Evolutionary conservation across 2,797 vertebrate genomes (phyloP), one percentile per base, ranked within the genome.

Genomic region (Tiaroga cobitis): DNA sequence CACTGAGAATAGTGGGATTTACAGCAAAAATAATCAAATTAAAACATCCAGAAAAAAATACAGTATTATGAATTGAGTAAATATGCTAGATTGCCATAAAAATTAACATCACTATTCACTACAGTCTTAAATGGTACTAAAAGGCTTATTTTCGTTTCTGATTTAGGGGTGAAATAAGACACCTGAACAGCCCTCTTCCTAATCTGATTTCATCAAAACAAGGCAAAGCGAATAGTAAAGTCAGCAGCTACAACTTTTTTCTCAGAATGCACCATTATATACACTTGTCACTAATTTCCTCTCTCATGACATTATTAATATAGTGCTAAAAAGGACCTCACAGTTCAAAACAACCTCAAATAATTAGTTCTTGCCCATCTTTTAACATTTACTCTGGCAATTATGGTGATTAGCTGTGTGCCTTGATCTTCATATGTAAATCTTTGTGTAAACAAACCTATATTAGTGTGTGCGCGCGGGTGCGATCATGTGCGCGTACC

Each of bases 381-480:
- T 86, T 88, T 88, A 86, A 86, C 79, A 86, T 85, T 86, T 81
- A 89, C 83, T 82, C 59, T 72, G 82, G 65, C 80, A 86, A 85
- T 89, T 88, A 89, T 87, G 88, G 81, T 88, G 75, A 85, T 88
- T 84, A 88, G 82, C 76, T 46, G 67, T 80, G 75, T 54, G 86
- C 85, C 88, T 89, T 89, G 88, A 88, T 89, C 85, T 89, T 82
- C 79, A 80, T 86, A 89, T 89, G 88, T 76, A 86, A 88, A 89
- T 89, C 41, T 61, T 46, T 41, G 72, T 88, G 87, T 88, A 89
- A 89, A 89, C 87, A 88, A 86, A 83, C 85, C 73, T 86, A 81
- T 59, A 80, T 70, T 26, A 78, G 83, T 59, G 74, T 76, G 54
- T 83, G 73, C 37, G 65, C 69, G 61, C 34, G 49, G 39, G 39